Conservation (phyloP, 2,797 vertebrate species). For the Spinibarbus caldwelli region DNA sequence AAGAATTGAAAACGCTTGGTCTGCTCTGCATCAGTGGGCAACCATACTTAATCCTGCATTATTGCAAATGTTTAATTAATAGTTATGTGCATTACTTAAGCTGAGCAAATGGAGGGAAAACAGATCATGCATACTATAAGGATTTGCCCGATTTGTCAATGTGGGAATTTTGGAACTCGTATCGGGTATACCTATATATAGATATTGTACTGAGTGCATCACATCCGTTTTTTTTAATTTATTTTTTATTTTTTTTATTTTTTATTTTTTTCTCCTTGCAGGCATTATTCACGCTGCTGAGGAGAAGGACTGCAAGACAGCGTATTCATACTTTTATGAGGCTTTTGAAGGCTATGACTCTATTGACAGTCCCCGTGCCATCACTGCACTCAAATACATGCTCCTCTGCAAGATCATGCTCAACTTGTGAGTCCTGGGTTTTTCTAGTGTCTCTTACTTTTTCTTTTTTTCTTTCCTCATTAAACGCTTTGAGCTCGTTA, state of each 20-base stretch:
- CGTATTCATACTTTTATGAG: constrained; percentile 98
- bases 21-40: background rate
- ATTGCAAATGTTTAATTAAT: background rate
- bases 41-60: background rate
- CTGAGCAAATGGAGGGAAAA: background rate
- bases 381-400: constrained; percentile 97
- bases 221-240: background rate
- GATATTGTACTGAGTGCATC: background rate
- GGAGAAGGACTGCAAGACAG: constrained; percentile 98
- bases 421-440: constrained; percentile 81
- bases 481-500: too few species aligned
- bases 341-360: constrained; percentile 97
- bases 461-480: too few species aligned
- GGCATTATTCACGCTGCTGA: constrained; percentile 97
- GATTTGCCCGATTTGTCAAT: background rate
- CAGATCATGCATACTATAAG: background rate
- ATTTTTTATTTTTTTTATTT: background rate
- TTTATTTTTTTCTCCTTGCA: constrained; percentile 55
- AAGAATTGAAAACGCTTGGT: background rate
- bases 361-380: constrained; percentile 93
- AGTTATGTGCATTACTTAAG: background rate
- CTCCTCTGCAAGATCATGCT: constrained; percentile 99
- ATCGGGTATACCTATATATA: too few species aligned
- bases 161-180: background rate
- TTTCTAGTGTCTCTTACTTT: background rate